Conservation (phyloP, 2,113 vertebrate genomes). For the Nerophis ophidion region DNA sequence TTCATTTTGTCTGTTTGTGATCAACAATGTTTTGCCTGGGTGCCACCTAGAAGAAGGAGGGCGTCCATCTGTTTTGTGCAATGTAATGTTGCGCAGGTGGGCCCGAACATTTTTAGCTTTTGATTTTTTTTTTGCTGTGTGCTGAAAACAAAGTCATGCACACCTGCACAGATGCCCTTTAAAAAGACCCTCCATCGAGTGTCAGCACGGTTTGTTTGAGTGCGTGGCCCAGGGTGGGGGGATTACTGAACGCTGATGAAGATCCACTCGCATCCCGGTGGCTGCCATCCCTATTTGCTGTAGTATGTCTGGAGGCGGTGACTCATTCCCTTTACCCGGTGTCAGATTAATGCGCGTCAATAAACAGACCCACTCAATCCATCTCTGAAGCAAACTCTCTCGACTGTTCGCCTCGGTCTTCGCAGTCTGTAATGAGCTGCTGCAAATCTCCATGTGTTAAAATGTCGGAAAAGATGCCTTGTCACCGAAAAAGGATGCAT, state of each 20-base stretch:
- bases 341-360: conserved; percentile 79
- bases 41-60: too few relatives aligned
- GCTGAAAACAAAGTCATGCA: too few relatives aligned
- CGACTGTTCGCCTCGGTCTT: conserved; percentile 58
- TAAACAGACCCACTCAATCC: conserved; percentile 75
- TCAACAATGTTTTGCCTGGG: too few relatives aligned
- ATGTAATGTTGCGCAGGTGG: too few relatives aligned
- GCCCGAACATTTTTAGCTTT: neutral
- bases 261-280: conserved; percentile 62
- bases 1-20: too few relatives aligned
- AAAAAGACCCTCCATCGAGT: conserved; percentile 49
- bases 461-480: conserved; percentile 70
- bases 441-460: conserved; percentile 70
- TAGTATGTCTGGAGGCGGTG: conserved; percentile 59
- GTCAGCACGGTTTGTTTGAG: conserved; percentile 72
- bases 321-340: conserved; percentile 70
- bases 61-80: too few relatives aligned
- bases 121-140: neutral
- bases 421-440: conserved; percentile 71
- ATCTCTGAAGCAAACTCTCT: conserved; percentile 71
- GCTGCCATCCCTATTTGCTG: conserved; percentile 59
- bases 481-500: conserved; percentile 40
- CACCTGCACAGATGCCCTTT: conserved; percentile 36
- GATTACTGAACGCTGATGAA: conserved; percentile 76
- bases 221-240: conserved; percentile 52